Conservation (phyloP, 2,113 vertebrate genomes). For the Balaenoptera acutorostrata region DNA sequence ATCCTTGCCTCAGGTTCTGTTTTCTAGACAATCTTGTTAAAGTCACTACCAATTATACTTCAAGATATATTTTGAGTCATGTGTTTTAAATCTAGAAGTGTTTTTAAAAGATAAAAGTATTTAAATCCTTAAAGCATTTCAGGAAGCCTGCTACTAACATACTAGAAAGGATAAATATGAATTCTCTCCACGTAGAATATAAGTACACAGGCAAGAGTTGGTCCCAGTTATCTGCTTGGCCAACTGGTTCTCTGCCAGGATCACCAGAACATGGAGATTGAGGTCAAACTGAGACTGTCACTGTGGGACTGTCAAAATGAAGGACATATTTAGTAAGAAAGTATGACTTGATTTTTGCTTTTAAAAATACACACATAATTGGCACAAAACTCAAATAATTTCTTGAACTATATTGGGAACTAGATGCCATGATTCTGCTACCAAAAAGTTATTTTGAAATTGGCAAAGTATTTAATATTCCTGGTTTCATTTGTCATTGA, state of each 20-base stretch:
- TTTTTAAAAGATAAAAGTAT: neutral
- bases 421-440: neutral
- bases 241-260: neutral
- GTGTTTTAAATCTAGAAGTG: neutral
- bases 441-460: conserved; percentile 1
- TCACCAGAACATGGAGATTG: neutral
- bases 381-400: neutral
- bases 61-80: neutral
- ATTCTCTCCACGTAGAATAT: neutral
- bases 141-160: neutral
- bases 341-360: neutral
- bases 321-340: neutral
- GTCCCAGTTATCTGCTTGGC: neutral
- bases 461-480: neutral
- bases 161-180: neutral
- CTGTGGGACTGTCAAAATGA: neutral
- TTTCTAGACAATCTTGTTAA: neutral
- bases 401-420: neutral
- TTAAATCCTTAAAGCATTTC: neutral
- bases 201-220: neutral
- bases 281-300: neutral
- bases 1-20: neutral
- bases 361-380: neutral
- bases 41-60: neutral
- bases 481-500: neutral